Base-by-base conservation (phyloP, 2,797 vertebrate genomes). In the Syndactyla subalaris region DNA sequence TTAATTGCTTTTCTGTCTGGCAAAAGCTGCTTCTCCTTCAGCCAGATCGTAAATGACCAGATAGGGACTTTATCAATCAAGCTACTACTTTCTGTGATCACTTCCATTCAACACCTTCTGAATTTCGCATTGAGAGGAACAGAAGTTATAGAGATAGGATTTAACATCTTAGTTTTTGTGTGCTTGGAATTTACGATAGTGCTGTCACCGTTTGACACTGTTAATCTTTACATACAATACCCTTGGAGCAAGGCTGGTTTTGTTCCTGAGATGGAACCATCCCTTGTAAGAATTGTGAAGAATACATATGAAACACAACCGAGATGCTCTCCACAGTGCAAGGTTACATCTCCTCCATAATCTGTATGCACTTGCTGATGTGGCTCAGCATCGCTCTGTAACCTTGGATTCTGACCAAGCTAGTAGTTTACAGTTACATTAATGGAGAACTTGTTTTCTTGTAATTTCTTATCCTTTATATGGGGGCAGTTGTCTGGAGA, bases 1-100 rank as follows among this genome's bases (percentile, higher is more conserved):
- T 99, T 99, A 99, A 99, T 99, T 99, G 99, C 99, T 99, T 99
- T 99, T 98, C 98, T 98, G 99, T 99, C 98, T 99, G 99, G 98
- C 99, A 98, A 98, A 99, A 98, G 98, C 98, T 98, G 98, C 98
- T 98, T 98, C 98, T 98, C 97, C 98, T 98, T 98, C 98, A 98
- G 98, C 99, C 99, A 99, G 99, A 99, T 99, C 98, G 98, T 99
- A 99, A 99, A 99, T 99, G 99, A 99, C 99, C 99, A 99, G 99
- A 99, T 98, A 99, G 99, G 98, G 98, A 99, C 98, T 99, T 99
- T 98, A 99, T 99, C 99, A 99, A 99, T 99, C 99, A 99, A 98
- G 98, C 97, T 96, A 97, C 97, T 97, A 98, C 85, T 98, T 96
- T 98, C 98, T 98, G 98, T 98, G 98, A 98, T 98, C 97, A 95